A percentile compares a stretch with the other conserved stretches of the same genome.
phyloP scores from a whole-genome alignment of 2,113 vertebrate genomes.

The Scomber japonicus region DNA sequence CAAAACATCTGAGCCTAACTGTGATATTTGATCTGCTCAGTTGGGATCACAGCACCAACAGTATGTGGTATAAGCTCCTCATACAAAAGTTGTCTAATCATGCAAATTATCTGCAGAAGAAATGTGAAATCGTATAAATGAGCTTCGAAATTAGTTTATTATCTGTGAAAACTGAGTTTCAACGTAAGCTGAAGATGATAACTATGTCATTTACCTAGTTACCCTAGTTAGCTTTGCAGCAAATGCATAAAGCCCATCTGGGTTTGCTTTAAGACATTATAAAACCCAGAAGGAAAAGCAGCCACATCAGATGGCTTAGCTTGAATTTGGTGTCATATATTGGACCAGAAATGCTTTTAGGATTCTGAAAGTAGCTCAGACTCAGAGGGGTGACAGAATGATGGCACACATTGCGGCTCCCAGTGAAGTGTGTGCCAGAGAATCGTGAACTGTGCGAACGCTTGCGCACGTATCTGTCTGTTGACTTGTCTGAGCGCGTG shows the following conservation, averaged over 20 bases:
- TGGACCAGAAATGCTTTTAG: constrained; percentile 53
- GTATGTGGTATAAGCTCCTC: background rate
- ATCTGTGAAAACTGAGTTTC: background rate
- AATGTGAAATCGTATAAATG: background rate
- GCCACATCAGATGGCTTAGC: constrained; percentile 25
- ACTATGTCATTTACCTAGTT: background rate
- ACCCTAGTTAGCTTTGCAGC: constrained; percentile 12
- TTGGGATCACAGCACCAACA: constrained; percentile 10
- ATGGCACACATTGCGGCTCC: constrained; percentile 61
- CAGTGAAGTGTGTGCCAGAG: constrained; percentile 48
- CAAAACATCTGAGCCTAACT: background rate
- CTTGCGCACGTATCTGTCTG: constrained; percentile 13
- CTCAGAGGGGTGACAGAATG: constrained; percentile 63
- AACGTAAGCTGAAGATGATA: background rate
- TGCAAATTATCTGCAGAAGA: background rate
- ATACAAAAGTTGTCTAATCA: background rate
- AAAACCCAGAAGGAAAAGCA: constrained; percentile 22
- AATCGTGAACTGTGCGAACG: constrained; percentile 47
- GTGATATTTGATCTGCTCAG: background rate
- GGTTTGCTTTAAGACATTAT: constrained; percentile 4
- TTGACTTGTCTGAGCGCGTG: background rate
- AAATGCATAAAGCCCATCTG: constrained; percentile 10
- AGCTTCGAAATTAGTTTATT: background rate
- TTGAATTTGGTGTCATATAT: constrained; percentile 22
- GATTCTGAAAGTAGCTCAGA: constrained; percentile 62